Conservation (phyloP, 1,140 invertebrate species). For the Nymphalis io region DNA sequence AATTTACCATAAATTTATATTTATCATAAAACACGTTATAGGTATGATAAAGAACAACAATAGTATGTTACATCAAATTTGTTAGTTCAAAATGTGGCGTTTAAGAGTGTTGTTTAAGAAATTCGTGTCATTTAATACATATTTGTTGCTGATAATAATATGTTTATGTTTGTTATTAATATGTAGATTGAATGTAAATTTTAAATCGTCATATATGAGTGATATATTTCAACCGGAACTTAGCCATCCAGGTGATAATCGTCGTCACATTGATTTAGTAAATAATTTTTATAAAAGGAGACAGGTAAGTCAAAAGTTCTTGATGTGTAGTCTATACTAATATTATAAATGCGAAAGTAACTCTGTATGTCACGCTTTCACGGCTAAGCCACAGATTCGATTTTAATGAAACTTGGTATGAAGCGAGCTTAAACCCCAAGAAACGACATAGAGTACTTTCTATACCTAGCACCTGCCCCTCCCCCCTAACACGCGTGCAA, state of each 20-base stretch:
- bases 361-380: too few relatives aligned
- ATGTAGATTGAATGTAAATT: constrained; percentile 9
- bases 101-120: constrained; percentile 11
- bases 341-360: too few relatives aligned
- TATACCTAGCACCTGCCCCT: too few relatives aligned
- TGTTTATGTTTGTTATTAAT: constrained; percentile 19
- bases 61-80: background rate
- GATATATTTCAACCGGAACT: background rate
- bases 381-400: too few relatives aligned
- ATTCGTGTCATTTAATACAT: constrained; percentile 6
- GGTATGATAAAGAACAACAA: too few relatives aligned
- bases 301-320: constrained; percentile 36
- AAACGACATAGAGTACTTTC: too few relatives aligned
- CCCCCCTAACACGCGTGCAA: too few relatives aligned
- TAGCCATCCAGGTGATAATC: background rate
- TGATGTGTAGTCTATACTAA: background rate
- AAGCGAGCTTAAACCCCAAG: too few relatives aligned
- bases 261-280: constrained; percentile 29
- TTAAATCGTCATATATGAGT: background rate
- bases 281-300: constrained; percentile 38
- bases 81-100: constrained; percentile 7
- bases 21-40: too few relatives aligned
- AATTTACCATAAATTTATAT: too few relatives aligned
- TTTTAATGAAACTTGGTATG: too few relatives aligned
- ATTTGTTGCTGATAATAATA: constrained; percentile 12